A percentile compares a stretch with the other conserved stretches of the same genome.
Evolutionary conservation across 2,888 invertebrate species (phyloP).

Genomic region (Pecten maximus): DNA sequence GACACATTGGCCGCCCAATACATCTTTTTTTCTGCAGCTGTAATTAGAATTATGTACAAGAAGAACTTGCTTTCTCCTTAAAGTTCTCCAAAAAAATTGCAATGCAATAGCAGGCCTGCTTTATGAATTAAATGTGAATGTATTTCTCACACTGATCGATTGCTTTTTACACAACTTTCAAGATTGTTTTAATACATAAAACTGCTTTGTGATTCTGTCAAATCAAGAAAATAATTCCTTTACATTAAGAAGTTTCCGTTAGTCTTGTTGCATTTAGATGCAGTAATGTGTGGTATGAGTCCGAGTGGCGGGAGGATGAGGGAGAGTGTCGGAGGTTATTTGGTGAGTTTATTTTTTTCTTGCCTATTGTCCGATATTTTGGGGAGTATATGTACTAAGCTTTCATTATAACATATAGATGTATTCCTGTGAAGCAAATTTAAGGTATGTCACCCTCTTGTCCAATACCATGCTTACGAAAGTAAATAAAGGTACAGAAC

Average conservation of each 20-base stretch:
- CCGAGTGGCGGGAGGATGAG: neutral
- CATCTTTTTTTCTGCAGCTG: no score
- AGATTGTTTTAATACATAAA: neutral
- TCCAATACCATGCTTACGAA: constrained; percentile 11
- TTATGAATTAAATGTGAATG: neutral
- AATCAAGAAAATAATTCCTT: neutral
- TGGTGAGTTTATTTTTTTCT: constrained; percentile 13
- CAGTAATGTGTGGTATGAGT: neutral
- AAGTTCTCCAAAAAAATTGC: neutral
- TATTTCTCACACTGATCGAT: neutral
- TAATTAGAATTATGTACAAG: no score
- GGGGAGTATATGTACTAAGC: neutral
- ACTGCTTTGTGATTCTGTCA: neutral
- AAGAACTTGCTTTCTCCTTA: no score
- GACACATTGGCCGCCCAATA: no score
- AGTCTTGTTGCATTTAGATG: neutral
- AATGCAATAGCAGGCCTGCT: neutral
- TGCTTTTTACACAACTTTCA: neutral
- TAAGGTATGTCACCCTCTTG: constrained; percentile 16
- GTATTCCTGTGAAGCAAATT: constrained; percentile 19
- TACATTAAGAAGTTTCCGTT: neutral
- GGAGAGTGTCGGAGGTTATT: neutral
- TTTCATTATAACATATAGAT: neutral
- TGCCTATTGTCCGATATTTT: constrained; percentile 11
- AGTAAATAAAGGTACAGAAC: constrained; percentile 33